Evolutionary conservation across 2,797 vertebrate species (phyloP), one percentile per base, ranked within the genome.

Genomic region (Myiotriccus ornatus): DNA sequence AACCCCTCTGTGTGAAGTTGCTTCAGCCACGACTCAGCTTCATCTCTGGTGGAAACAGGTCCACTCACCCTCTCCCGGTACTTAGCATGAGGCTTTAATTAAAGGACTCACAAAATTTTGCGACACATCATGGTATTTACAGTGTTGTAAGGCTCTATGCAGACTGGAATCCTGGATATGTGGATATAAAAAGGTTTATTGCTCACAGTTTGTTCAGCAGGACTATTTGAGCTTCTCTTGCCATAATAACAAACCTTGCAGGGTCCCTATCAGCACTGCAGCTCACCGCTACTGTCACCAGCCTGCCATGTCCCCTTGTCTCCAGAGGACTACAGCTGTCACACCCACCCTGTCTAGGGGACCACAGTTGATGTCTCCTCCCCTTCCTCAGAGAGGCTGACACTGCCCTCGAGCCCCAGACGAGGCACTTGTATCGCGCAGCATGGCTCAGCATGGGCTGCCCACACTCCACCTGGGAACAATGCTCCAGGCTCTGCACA

Each of bases 111-210:
- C 14, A 35, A 16, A 44, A 14, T 56, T 89, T 34, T 74, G 60
- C 0, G 1, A 41, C 11, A 59, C 7, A 12, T 1, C 0, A 0
- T 10, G 32, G 28, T 56, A 74, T 14, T 63, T 62, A 83, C 62
- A 35, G 73, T 9, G 22, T 3, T 74, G 5, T 24, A 78, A 50
- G 23, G 20, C 32, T 50, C 89, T 50, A 0, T 5, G 8, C 35
- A 57, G 32, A 49, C 19, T 16, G 41, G 74, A 93, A 84, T 41
- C 27, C 46, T 71, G 25, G 12, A 30, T 32, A 17, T 3, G 16
- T 6, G 52, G 43, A 41, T 46, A 35, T 2, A 16, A 84, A 65
- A 55, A 77, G 14, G 9, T 6, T 77, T 94, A 59, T 30, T 77
- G 22, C 44, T 56, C 11, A 10, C 13, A 44, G 28, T n/a, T 91